A percentile compares a stretch with the other conserved stretches of the same genome.
Conservation (phyloP, 2,797 vertebrate species). For the Crenichthys baileyi region DNA sequence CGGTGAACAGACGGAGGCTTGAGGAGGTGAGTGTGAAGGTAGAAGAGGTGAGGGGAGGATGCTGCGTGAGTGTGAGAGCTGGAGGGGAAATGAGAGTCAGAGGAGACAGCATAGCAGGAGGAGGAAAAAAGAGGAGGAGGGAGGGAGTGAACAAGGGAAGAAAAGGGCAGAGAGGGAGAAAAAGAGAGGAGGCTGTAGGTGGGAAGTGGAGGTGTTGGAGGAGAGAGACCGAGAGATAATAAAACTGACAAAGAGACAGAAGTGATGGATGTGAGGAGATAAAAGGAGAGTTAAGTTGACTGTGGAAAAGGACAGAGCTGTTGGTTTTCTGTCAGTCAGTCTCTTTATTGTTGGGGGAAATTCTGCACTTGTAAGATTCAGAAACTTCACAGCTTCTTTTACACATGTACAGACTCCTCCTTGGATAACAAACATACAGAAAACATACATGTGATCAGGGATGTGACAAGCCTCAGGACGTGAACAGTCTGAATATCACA, state of each 20-base stretch:
- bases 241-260: conserved; percentile 42
- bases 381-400: not conserved
- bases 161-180: conserved; percentile 24
- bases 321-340: conserved; percentile 23
- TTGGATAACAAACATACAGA: conserved; percentile 22
- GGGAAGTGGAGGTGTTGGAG: conserved; percentile 28
- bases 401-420: not conserved
- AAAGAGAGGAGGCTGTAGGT: conserved; percentile 20
- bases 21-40: conserved; percentile 73
- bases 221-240: conserved; percentile 31
- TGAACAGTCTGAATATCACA: conserved; percentile 49
- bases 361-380: conserved; percentile 5
- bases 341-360: conserved; percentile 16
- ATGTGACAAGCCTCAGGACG: conserved; percentile 49
- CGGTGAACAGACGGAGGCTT: conserved; percentile 58
- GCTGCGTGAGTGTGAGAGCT: conserved; percentile 68
- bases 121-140: conserved; percentile 25
- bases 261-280: conserved; percentile 41
- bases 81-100: conserved; percentile 58
- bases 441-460: conserved; percentile 20
- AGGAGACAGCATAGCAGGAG: conserved; percentile 47
- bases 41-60: conserved; percentile 72
- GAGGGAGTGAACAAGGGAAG: conserved; percentile 16
- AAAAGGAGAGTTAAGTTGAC: conserved; percentile 44
- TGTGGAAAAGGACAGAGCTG: conserved; percentile 30